phyloP scores from a whole-genome alignment of 1,140 invertebrate species.

The Micrasema minimum region DNA sequence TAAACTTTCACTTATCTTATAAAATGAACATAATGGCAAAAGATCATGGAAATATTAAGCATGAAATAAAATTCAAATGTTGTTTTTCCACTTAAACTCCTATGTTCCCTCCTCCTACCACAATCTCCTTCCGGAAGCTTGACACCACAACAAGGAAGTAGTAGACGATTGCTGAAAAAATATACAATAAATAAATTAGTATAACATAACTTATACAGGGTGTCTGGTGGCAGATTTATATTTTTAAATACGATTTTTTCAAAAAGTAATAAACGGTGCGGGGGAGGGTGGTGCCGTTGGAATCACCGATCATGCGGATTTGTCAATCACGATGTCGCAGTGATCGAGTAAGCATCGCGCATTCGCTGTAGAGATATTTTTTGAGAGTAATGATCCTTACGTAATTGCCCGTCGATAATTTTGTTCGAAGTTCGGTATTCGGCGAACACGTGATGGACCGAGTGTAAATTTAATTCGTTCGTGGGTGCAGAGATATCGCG shows the following conservation, averaged over 20 bases:
- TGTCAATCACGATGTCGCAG: background rate
- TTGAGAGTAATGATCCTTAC: background rate
- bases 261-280: too few relatives aligned
- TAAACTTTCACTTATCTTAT: too few relatives aligned
- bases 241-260: too few relatives aligned
- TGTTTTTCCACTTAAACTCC: too few relatives aligned
- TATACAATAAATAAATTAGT: background rate
- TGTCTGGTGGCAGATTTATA: slow-evolving; percentile 1
- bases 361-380: background rate
- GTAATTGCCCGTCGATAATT: too few relatives aligned
- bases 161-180: background rate
- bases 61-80: too few relatives aligned
- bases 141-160: too few relatives aligned
- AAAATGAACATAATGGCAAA: too few relatives aligned
- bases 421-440: background rate
- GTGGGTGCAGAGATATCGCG: too few relatives aligned
- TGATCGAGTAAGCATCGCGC: background rate
- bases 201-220: background rate
- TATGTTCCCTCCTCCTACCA: too few relatives aligned
- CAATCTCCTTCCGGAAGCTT: too few relatives aligned
- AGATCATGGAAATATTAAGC: too few relatives aligned
- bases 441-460: background rate
- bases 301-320: background rate
- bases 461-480: background rate
- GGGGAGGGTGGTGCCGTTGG: background rate